phyloP scores from a whole-genome alignment of 2,113 vertebrate genomes.

The Entomyzon cyanotis region DNA sequence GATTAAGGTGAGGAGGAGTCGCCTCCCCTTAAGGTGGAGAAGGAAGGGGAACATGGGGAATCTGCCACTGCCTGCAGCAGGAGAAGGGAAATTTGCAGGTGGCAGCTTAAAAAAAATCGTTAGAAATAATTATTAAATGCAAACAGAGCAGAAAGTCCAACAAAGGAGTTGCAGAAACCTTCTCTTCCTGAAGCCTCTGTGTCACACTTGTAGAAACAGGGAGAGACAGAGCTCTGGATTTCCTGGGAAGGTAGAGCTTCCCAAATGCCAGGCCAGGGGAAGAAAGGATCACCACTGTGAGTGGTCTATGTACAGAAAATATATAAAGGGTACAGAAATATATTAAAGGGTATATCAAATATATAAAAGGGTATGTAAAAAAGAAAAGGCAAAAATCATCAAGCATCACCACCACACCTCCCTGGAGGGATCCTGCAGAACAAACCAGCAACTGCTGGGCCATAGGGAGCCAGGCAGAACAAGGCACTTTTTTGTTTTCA shows the following conservation, averaged over 20 bases:
- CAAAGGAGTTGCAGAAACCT: neutral
- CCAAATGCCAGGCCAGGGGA: neutral
- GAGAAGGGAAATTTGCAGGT: neutral
- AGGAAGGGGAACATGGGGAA: rapidly evolving
- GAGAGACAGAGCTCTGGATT: neutral
- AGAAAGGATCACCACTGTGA: rapidly evolving
- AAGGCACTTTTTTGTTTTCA: neutral
- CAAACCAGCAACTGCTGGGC: neutral
- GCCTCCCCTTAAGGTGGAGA: neutral
- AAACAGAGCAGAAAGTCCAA: neutral
- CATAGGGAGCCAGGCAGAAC: neutral
- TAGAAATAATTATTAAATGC: neutral
- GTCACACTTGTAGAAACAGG: neutral
- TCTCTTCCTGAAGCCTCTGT: neutral
- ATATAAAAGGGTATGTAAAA: no score
- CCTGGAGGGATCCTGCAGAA: neutral
- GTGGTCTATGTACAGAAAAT: no score
- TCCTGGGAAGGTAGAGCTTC: neutral
- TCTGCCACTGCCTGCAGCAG: neutral
- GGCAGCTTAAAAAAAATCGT: neutral
- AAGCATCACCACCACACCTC: neutral
- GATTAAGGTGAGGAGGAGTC: neutral
- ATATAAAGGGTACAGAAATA: no score
- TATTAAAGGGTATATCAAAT: no score
- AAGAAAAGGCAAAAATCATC: no score